Evolutionary conservation across 2,113 vertebrate species (phyloP), one percentile per base, ranked within the genome.

Genomic region (Anhinga rufa): DNA sequence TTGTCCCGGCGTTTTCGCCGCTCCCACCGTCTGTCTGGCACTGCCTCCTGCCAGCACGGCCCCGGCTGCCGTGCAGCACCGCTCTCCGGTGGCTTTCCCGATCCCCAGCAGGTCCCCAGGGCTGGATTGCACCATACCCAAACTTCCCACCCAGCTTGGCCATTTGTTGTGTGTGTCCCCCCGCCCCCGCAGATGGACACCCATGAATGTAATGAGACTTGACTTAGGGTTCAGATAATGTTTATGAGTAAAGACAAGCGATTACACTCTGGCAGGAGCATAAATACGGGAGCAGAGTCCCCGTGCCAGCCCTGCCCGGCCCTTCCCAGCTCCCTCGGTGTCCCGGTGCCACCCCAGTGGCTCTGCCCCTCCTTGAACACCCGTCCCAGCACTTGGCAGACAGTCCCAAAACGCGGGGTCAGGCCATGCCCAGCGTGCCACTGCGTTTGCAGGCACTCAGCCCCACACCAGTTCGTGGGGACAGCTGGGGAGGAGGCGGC

Each of bases 201-300:
- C 44, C 9, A 85, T 1, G 7, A 92, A 95, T 1, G 3, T 1
- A 34, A 81, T 16, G 4, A 91, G 51, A 64, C 57, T 79, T 16
- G 42, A 38, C 19, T 60, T 29, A 20, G 57, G 84, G 70, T 95
- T 83, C 89, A 85, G 82, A 84, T 97, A 96, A 96, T 72, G 91
- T 96, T 97, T 97, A 97, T 97, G 95, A 95, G 96, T 84, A 93
- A 82, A 95, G 78, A 87, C 70, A 95, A 97, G 95, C 84, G 11
- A 76, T 79, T 96, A 95, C 91, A 91, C 74, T 86, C 91, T 92
- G 86, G 60, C 93, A 90, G 90, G 87, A 92, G 70, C 81, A 75
- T n/a, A 86, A 92, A 84, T 64, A 75, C 26, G 34, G 93, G 95
- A 96, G 78, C 54, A 3, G n/a, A 87, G 78, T 57, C 46, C 91